Base-by-base conservation (phyloP, 2,888 invertebrate species). In the Agriopis leucophaearia region DNA sequence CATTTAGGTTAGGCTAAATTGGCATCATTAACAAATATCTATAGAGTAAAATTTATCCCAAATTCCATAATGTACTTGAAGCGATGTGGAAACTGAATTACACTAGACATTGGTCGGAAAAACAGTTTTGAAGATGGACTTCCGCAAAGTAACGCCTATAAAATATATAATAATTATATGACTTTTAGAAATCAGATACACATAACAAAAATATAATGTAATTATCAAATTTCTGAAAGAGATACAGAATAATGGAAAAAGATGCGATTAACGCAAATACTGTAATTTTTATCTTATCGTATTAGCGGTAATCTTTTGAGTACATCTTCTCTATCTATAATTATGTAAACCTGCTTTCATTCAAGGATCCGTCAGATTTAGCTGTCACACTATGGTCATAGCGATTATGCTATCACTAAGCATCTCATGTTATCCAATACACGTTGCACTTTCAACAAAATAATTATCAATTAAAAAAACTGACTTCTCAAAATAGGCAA, bases 311-410 rank as follows among this genome's bases (percentile, higher is more conserved):
- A 56, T 57, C 61, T 55, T 52, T 5, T 27, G 3, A 27, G 27
- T 27, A 42, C 42, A 10, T 65, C 6, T 54, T 59, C 10, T 45
- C 10, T 62, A 62, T 54, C 54, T 59, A 47, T 42, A 18, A 52
- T 66, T 61, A 66, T 66, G 66, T 66, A 66, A 67, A 51, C 45
- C 40, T 52, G 52, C 62, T 67, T 67, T 67, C 62, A 67, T 67
- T 67, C 57, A 67, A 67, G 66, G 66, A 67, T 67, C 27, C 62
- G 54, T 67, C 54, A 62, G 62, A 62, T 62, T 66, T 44, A 16
- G 61, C 38, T 58, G 54, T 48, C 62, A 62, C 18, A 35, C 18
- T 56, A 51, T 47, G 51, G 38, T 45, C 44, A 51, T 44, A 48
- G 27, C 16, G 56, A 66, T 60, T 45, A 66, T 61, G n/a, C n/a